Evolutionary conservation across 37 sponge, comb jelly and placozoan genomes (phyloP).

Genomic region (Spongilla lacustris): DNA sequence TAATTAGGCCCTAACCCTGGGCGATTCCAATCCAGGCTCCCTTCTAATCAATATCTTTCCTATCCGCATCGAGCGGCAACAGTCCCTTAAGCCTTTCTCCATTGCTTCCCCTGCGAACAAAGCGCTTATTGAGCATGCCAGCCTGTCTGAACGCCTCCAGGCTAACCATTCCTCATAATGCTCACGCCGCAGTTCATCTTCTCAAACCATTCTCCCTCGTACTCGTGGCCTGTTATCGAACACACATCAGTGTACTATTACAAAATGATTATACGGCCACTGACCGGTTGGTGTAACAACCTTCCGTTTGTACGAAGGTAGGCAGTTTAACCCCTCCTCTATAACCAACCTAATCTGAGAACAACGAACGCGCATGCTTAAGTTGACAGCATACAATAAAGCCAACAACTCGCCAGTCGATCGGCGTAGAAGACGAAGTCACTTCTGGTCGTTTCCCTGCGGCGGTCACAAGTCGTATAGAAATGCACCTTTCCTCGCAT

Average conservation of each 20-base stretch:
- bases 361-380: background rate
- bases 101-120: constrained; percentile 95
- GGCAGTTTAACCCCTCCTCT: constrained; percentile 89
- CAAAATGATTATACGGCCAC: no score
- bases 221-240: constrained; percentile 78
- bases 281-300: constrained; percentile 90
- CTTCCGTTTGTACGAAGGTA: constrained; percentile 59
- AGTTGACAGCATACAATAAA: background rate
- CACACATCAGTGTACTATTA: no score
- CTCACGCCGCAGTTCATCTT: constrained; percentile 94
- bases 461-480: background rate
- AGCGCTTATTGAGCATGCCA: background rate
- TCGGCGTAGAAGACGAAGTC: constrained; percentile 89
- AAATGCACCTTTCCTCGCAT: no score
- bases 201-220: constrained; percentile 83
- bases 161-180: constrained; percentile 92
- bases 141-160: background rate
- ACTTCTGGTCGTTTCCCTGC: constrained; percentile 71
- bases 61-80: constrained; percentile 91
- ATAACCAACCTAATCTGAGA: constrained; percentile 88
- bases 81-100: constrained; percentile 90
- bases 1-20: background rate
- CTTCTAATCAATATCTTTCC: constrained; percentile 92
- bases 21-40: constrained; percentile 40
- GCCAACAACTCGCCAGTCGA: constrained; percentile 65